Conservation (phyloP, 2,113 vertebrate genomes). For the Aspiorhynchus laticeps region DNA sequence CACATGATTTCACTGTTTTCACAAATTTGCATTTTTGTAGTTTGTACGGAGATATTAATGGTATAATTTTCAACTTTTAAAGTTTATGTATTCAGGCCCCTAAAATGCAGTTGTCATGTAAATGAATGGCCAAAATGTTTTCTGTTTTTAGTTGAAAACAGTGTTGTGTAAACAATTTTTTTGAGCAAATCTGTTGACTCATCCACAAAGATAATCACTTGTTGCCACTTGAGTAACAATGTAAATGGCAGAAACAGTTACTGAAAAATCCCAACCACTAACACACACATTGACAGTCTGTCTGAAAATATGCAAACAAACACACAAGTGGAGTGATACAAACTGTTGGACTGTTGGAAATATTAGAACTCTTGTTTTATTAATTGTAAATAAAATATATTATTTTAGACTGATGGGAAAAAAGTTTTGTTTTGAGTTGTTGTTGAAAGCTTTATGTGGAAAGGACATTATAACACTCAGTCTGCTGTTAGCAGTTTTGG, state of each 20-base stretch:
- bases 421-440: not conserved
- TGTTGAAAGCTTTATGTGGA: not conserved
- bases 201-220: not conserved
- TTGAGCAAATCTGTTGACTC: not conserved
- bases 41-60: not conserved
- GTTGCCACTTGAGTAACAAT: not conserved
- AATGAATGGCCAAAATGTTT: not conserved
- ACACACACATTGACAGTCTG: not conserved
- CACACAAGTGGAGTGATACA: not conserved
- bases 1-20: too few species aligned
- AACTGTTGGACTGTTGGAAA: not conserved
- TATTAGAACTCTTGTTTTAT: not conserved
- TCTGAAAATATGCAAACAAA: not conserved
- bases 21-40: not conserved
- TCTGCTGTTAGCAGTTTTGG: not conserved
- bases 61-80: not conserved
- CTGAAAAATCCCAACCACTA: not conserved
- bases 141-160: not conserved
- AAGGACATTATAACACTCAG: not conserved
- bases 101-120: too few species aligned
- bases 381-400: not conserved
- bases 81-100: too few species aligned
- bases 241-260: not conserved
- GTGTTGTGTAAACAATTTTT: not conserved
- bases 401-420: too few species aligned